phyloP scores from a whole-genome alignment of 1,140 invertebrate genomes.

The Triops longicaudatus region DNA sequence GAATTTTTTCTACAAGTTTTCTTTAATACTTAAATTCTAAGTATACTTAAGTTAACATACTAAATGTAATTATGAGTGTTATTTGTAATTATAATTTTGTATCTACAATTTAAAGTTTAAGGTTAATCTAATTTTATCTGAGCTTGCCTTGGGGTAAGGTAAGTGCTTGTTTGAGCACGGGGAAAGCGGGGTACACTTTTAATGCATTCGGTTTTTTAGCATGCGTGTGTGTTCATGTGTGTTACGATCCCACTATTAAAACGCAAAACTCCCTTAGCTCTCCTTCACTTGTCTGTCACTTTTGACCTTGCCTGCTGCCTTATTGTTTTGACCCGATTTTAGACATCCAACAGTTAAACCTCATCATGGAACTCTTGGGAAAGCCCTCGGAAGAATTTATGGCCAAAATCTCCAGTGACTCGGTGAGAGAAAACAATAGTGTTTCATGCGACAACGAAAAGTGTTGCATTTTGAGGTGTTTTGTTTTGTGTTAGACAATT shows the following conservation, averaged over 20 bases:
- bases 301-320: conserved; percentile 34
- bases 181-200: background rate
- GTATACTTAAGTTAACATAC: too few species aligned
- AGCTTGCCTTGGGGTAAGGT: background rate
- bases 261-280: background rate
- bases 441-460: conserved; percentile 18
- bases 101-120: background rate
- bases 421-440: conserved; percentile 58
- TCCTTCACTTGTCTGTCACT: conserved; percentile 17
- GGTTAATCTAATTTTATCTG: background rate
- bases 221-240: conserved; percentile 1
- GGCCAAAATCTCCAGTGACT: conserved; percentile 87
- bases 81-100: background rate
- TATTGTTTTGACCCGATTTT: conserved; percentile 38
- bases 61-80: too few species aligned
- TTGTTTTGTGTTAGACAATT: background rate
- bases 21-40: too few species aligned
- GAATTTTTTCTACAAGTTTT: background rate
- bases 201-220: conserved; percentile 21
- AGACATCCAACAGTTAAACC: conserved; percentile 94
- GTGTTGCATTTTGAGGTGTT: background rate
- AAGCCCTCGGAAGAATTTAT: conserved; percentile 85
- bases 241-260: background rate
- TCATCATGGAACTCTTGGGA: conserved; percentile 90
- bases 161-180: conserved; percentile 4